Conservation (phyloP, 2,888 invertebrate species). For the Ichneumon xanthorius region DNA sequence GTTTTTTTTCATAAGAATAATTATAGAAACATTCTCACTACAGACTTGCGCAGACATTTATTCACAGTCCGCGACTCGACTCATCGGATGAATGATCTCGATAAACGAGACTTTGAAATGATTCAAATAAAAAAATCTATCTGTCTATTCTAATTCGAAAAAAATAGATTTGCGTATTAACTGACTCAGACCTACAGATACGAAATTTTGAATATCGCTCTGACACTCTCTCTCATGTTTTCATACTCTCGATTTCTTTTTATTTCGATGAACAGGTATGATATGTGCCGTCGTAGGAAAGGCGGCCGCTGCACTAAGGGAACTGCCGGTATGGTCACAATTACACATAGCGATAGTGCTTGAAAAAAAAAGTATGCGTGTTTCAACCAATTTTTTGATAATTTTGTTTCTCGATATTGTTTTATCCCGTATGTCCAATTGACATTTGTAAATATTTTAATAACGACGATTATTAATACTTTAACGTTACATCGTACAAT, state of each 20-base stretch:
- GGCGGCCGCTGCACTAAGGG: slow-evolving; percentile 99
- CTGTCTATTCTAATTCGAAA: not conserved
- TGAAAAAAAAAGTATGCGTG: slow-evolving; percentile 28
- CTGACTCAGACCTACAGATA: not conserved
- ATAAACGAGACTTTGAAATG: too few relatives aligned
- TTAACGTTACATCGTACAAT: slow-evolving; percentile 29
- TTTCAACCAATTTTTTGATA: slow-evolving; percentile 59
- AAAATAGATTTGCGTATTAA: not conserved
- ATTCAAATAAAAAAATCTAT: not conserved
- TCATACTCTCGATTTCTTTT: slow-evolving; percentile 81
- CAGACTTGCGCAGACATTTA: too few relatives aligned
- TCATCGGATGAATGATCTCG: too few relatives aligned
- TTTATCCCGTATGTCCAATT: slow-evolving; percentile 38
- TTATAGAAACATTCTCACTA: too few relatives aligned
- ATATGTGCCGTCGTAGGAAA: slow-evolving; percentile 98
- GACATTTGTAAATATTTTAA: slow-evolving; percentile 45
- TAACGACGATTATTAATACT: slow-evolving; percentile 49
- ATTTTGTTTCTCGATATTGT: slow-evolving; percentile 63
- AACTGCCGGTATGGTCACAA: slow-evolving; percentile 95
- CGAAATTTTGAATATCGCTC: slow-evolving; percentile 17
- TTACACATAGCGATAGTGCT: slow-evolving; percentile 80
- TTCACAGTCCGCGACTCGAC: too few relatives aligned
- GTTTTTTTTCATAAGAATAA: not conserved
- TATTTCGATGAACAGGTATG: slow-evolving; percentile 91
- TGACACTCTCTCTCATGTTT: slow-evolving; percentile 74